These are phyloP conservation scores for Tenthredo mesomela DNA, from an alignment of 2,888 invertebrate species.

Conservation along the genomic window DNA sequence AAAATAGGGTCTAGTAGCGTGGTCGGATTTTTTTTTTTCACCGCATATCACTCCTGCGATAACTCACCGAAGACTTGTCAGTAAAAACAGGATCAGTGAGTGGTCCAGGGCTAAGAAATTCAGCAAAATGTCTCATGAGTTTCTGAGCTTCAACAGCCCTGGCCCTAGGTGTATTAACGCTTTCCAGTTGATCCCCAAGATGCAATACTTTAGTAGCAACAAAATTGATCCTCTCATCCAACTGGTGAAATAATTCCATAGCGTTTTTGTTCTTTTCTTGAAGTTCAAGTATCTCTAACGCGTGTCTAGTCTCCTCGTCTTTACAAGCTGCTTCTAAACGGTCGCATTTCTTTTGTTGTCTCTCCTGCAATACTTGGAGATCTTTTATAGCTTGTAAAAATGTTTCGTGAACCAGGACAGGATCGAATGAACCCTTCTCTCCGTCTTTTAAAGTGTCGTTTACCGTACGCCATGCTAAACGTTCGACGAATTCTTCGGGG, in stretches of 20 bases:
- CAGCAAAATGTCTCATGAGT: constrained; percentile 94
- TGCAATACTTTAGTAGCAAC: constrained; percentile 99
- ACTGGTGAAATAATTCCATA: constrained; percentile 92
- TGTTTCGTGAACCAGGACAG: constrained; percentile 92
- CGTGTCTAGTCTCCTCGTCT: constrained; percentile 92
- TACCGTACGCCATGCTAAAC: constrained; percentile 96
- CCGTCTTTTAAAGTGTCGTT: constrained; percentile 84
- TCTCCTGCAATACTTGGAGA: constrained; percentile 87
- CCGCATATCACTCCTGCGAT: background rate
- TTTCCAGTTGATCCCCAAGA: constrained; percentile 98
- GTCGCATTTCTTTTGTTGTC: constrained; percentile 92
- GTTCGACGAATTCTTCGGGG: constrained; percentile 98
- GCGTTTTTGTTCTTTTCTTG: constrained; percentile 94
- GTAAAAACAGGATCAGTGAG: constrained; percentile 92
- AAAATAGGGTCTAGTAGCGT: too few species aligned
- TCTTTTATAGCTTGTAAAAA: constrained; percentile 96
- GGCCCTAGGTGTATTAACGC: constrained; percentile 96
- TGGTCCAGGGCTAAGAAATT: constrained; percentile 93
- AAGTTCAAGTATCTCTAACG: constrained; percentile 88
- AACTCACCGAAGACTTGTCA: constrained; percentile 87
- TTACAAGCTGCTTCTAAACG: constrained; percentile 89
- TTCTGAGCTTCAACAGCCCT: constrained; percentile 97
- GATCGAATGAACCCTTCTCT: constrained; percentile 90
- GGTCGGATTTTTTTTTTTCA: background rate
- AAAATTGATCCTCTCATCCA: constrained; percentile 97